A percentile compares a stretch with the other conserved stretches of the same genome.
phyloP scores from a whole-genome alignment of 2,113 vertebrate genomes.

The Meles meles region DNA sequence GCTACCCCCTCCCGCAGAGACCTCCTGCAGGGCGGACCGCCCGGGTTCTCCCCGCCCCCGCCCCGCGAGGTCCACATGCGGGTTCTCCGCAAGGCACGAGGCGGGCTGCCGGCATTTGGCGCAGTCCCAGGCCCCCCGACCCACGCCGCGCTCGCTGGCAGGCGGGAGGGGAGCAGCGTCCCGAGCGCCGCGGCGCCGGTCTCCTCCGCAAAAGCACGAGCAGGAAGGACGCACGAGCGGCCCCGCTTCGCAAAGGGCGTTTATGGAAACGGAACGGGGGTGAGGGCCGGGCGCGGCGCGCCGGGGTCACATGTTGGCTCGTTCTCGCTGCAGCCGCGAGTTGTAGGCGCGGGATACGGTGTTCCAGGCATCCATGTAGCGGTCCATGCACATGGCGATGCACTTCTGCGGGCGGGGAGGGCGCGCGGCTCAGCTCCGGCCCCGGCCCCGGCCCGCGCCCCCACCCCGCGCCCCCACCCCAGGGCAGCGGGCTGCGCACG shows the following conservation, averaged over 20 bases:
- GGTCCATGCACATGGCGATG: slow-evolving; percentile 99
- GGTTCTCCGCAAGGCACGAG: not conserved
- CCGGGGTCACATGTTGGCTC: slow-evolving; percentile 90
- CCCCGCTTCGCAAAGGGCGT: not conserved
- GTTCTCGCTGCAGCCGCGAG: slow-evolving; percentile 93
- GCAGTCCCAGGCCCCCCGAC: not conserved
- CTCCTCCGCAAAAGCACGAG: not conserved
- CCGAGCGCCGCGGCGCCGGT: not conserved
- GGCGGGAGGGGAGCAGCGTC: not conserved
- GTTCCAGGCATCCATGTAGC: slow-evolving; percentile 99
- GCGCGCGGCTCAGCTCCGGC: not conserved
- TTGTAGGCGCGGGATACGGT: slow-evolving; percentile 95
- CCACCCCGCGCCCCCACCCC: accelerated
- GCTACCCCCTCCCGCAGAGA: not conserved
- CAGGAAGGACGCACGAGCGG: not conserved
- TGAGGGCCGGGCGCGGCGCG: not conserved
- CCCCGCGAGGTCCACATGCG: not conserved
- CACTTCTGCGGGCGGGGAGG: slow-evolving; percentile 88
- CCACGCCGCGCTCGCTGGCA: not conserved
- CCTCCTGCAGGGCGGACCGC: not conserved
- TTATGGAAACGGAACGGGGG: not conserved
- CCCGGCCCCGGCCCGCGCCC: accelerated
- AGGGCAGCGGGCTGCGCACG: not conserved
- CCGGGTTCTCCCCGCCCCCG: not conserved
- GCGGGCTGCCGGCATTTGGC: not conserved